phyloP scores from a whole-genome alignment of 2,888 invertebrate genomes.

The Dolichomitus sp. region DNA sequence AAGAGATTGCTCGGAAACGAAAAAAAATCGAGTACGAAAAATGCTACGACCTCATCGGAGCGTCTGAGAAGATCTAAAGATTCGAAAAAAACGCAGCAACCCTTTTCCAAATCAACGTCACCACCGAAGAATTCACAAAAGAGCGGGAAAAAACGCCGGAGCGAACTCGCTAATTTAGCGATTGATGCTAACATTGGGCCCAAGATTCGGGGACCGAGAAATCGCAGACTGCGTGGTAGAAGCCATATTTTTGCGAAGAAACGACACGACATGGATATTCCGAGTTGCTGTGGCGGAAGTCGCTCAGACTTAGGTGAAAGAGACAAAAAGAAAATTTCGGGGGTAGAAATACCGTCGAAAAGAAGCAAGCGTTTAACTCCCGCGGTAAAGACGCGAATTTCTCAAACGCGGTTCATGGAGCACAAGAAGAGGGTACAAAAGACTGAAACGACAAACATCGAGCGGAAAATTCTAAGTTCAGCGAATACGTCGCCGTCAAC shows the following conservation, averaged over 20 bases:
- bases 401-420: constrained; percentile 31
- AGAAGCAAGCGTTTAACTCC: constrained; percentile 50
- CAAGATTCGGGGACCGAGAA: constrained; percentile 76
- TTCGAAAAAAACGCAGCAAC: constrained; percentile 51
- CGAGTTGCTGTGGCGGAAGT: constrained; percentile 40
- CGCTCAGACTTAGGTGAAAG: background rate
- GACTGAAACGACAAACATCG: constrained; percentile 10
- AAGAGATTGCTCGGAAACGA: constrained; percentile 49
- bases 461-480: background rate
- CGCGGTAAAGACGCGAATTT: constrained; percentile 21
- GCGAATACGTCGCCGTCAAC: background rate
- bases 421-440: constrained; percentile 32
- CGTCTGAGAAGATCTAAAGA: constrained; percentile 30
- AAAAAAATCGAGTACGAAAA: constrained; percentile 42
- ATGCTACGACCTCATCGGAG: constrained; percentile 26
- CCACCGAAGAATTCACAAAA: constrained; percentile 65
- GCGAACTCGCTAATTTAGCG: constrained; percentile 80
- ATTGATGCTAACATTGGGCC: constrained; percentile 82
- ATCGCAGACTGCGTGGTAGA: constrained; percentile 70
- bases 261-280: constrained; percentile 15
- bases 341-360: constrained; percentile 54
- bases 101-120: constrained; percentile 64
- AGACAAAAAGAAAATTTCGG: constrained; percentile 27
- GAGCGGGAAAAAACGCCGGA: constrained; percentile 72
- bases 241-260: constrained; percentile 64